phyloP scores from a whole-genome alignment of 2,797 vertebrate species.

The Falco rusticolus region DNA sequence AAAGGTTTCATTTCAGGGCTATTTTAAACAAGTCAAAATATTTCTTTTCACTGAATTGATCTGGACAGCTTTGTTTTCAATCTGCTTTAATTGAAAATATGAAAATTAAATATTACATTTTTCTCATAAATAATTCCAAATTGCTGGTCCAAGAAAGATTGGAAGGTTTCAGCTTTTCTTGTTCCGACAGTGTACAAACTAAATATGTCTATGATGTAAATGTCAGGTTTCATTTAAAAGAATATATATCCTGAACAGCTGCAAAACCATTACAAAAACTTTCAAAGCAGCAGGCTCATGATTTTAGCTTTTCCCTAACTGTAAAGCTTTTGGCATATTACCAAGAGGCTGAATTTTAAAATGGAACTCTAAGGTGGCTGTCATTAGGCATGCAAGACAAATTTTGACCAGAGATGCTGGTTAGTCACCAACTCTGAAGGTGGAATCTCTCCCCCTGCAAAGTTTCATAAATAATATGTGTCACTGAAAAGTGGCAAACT shows the following conservation, averaged over 20 bases:
- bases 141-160: not conserved
- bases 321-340: not conserved
- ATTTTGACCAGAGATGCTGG: not conserved
- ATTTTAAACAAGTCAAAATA: not conserved
- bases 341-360: not conserved
- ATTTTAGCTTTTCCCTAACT: not conserved
- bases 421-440: not conserved
- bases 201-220: conserved; percentile 12
- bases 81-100: not conserved
- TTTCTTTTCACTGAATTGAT: not conserved
- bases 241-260: not conserved
- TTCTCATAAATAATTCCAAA: conserved; percentile 46
- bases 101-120: conserved; percentile 5
- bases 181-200: not conserved
- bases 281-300: not conserved
- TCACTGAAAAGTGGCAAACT: not conserved
- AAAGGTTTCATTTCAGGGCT: not conserved
- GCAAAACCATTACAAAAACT: not conserved
- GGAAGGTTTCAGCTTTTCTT: not conserved
- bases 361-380: not conserved
- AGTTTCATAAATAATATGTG: not conserved
- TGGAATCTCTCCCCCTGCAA: not conserved
- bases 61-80: conserved; percentile 14
- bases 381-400: not conserved
- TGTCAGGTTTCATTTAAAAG: conserved; percentile 29